A percentile compares a stretch with the other conserved stretches of the same genome.
Evolutionary conservation across 2,888 invertebrate species (phyloP).

Genomic region (Strigamia crassipes): DNA sequence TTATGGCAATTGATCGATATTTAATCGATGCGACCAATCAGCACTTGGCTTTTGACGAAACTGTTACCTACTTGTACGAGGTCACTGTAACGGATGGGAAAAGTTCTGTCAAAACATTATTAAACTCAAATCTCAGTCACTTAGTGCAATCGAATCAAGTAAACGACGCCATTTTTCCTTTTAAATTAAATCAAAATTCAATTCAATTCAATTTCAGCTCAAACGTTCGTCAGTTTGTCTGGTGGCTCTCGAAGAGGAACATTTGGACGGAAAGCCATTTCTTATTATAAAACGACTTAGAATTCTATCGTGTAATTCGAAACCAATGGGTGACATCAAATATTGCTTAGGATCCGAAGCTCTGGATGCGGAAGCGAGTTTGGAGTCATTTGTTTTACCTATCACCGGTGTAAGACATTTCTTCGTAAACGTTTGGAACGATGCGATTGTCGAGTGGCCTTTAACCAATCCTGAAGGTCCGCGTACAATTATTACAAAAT

Average conservation of each 20-base stretch:
- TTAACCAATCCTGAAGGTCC: neutral
- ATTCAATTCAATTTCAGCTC: neutral
- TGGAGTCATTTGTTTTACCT: conserved; percentile 3
- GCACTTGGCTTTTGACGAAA: neutral
- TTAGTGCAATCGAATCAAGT: conserved; percentile 1
- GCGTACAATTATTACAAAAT: neutral
- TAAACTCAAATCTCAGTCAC: neutral
- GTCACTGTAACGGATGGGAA: neutral
- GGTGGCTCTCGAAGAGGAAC: neutral
- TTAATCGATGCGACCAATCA: neutral
- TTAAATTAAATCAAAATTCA: neutral
- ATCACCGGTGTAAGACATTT: neutral
- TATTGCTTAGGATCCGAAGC: neutral
- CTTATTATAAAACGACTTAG: neutral
- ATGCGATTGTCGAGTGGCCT: neutral
- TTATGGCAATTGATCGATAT: neutral
- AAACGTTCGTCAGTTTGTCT: neutral
- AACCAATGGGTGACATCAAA: neutral
- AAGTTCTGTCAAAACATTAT: neutral
- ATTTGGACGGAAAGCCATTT: neutral
- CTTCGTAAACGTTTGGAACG: neutral
- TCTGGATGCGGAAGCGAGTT: neutral
- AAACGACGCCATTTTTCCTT: neutral
- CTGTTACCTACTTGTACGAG: neutral
- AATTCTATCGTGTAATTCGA: neutral